Evolutionary conservation across 1,140 invertebrate species (phyloP).

Genomic region (Spodoptera litura): DNA sequence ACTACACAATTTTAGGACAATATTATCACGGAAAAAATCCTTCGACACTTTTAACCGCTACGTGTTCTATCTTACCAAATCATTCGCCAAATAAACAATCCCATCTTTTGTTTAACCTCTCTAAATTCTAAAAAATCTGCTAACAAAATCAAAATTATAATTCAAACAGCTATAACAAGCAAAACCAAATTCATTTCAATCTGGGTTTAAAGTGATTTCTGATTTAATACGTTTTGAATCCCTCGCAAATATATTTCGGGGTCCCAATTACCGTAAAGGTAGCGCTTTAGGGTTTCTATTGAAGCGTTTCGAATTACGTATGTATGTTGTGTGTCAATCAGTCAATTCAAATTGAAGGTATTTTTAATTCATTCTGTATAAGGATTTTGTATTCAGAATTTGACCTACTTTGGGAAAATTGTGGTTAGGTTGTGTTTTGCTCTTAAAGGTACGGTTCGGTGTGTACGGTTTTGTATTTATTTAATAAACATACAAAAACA

Average conservation of each 20-base stretch:
- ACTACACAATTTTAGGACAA: no score
- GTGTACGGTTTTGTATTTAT: no score
- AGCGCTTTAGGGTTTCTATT: background rate
- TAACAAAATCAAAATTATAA: background rate
- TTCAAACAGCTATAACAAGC: background rate
- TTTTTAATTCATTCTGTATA: conserved; percentile 3
- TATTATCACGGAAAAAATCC: no score
- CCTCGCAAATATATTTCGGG: conserved; percentile 10
- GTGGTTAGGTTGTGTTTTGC: background rate
- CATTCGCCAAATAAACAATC: background rate
- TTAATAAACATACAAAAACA: no score
- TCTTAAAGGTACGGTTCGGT: no score
- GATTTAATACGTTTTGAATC: conserved; percentile 15
- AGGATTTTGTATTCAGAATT: background rate
- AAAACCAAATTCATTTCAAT: conserved; percentile 8
- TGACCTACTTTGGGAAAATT: background rate
- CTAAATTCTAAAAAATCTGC: background rate
- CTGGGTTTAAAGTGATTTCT: conserved; percentile 18
- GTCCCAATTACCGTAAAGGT: background rate
- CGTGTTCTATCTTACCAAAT: no score
- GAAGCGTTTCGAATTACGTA: background rate
- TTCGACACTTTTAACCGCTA: no score
- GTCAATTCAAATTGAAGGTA: background rate
- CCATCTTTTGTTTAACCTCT: background rate
- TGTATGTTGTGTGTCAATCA: background rate